Evolutionary conservation across 2,113 vertebrate species (phyloP).

Genomic region (Psittacara wagleri): DNA sequence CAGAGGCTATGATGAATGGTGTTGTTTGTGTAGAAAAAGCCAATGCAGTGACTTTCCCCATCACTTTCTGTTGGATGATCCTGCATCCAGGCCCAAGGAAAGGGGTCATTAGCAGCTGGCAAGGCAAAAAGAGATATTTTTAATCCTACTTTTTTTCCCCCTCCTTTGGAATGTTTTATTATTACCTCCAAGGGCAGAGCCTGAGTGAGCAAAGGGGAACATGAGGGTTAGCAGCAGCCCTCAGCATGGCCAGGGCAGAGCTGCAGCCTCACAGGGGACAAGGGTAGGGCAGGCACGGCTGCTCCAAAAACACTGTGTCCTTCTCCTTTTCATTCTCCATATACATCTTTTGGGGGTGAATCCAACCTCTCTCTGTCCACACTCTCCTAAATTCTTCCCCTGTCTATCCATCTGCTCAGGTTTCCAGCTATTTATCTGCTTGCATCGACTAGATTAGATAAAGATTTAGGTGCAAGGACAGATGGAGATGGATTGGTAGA

Average conservation of each 20-base stretch:
- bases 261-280: not conserved
- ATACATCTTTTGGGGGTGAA: not conserved
- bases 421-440: not conserved
- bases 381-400: not conserved
- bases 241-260: not conserved
- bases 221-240: not conserved
- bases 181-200: not conserved
- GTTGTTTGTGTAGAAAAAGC: not conserved
- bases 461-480: conserved; percentile 16
- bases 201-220: accelerated
- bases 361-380: not conserved
- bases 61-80: not conserved
- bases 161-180: not conserved
- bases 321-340: not conserved
- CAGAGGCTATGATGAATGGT: not conserved
- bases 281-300: not conserved
- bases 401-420: not conserved
- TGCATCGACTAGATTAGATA: not conserved
- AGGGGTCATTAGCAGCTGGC: not conserved
- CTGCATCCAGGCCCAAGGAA: not conserved
- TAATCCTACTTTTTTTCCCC: not conserved
- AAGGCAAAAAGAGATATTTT: not conserved
- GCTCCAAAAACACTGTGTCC: not conserved
- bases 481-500: conserved; percentile 41
- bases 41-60: not conserved